Conservation (phyloP, 1,140 invertebrate genomes). For the Contarinia nasturtii region DNA sequence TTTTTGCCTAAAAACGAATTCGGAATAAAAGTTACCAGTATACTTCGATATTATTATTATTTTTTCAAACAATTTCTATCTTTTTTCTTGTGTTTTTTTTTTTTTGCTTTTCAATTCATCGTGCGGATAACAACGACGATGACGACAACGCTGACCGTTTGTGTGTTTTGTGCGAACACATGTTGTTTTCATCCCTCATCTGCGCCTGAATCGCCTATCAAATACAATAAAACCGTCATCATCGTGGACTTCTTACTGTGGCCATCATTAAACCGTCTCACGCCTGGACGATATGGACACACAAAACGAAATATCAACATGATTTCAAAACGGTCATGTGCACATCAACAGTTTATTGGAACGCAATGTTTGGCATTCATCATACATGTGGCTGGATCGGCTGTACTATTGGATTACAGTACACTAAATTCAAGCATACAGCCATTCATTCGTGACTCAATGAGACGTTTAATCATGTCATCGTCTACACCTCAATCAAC, state of each 20-base stretch:
- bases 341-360: slow-evolving; percentile 40
- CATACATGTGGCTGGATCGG: slow-evolving; percentile 49
- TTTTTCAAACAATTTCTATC: too few species aligned
- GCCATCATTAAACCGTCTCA: too few species aligned
- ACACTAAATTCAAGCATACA: slow-evolving; percentile 59
- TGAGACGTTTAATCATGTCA: slow-evolving; percentile 44
- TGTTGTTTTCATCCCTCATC: slow-evolving; percentile 8
- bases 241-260: not conserved
- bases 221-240: not conserved
- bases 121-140: not conserved
- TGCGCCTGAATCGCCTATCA: slow-evolving; percentile 4
- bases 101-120: too few species aligned
- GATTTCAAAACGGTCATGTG: not conserved
- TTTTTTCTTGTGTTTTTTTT: slow-evolving; percentile 3
- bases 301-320: not conserved
- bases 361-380: slow-evolving; percentile 50
- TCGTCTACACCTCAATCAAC: slow-evolving; percentile 39
- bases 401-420: slow-evolving; percentile 57
- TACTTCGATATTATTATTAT: too few species aligned
- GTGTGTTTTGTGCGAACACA: too few species aligned
- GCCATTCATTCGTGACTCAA: slow-evolving; percentile 44
- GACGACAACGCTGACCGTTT: not conserved
- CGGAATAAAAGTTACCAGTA: too few species aligned
- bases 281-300: not conserved
- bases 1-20: too few species aligned